Evolutionary conservation across 1,140 invertebrate genomes (phyloP).

Genomic region (Lepidurus apus): DNA sequence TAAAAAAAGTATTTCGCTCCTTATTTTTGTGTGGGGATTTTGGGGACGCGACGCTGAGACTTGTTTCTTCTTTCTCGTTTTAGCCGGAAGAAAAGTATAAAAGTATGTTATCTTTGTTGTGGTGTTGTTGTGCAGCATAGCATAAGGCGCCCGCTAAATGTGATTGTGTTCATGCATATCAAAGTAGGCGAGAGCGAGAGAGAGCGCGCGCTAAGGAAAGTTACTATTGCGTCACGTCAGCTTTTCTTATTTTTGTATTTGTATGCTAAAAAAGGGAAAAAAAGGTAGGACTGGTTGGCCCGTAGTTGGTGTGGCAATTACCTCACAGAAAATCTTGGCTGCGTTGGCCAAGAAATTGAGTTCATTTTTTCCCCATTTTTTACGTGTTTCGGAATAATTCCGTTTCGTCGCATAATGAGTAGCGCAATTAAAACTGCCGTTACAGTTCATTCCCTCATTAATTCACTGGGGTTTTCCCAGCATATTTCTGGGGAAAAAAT

Average conservation of each 20-base stretch:
- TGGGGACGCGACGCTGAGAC: neutral
- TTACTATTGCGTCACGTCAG: neutral
- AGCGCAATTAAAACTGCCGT: too few relatives aligned
- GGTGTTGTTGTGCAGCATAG: neutral
- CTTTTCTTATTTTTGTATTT: neutral
- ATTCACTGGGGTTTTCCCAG: too few relatives aligned
- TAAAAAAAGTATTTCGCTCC: neutral
- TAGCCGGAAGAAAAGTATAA: neutral
- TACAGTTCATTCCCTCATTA: too few relatives aligned
- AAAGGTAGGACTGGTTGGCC: neutral
- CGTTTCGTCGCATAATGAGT: too few relatives aligned
- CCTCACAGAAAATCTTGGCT: neutral
- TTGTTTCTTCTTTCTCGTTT: neutral
- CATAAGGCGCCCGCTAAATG: neutral
- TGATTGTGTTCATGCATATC: slow-evolving; percentile 10
- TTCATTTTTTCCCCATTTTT: neutral
- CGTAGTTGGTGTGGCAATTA: neutral
- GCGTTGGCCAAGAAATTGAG: neutral
- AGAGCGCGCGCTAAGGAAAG: neutral
- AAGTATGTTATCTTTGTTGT: neutral
- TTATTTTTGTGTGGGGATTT: neutral
- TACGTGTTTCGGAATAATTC: too few relatives aligned
- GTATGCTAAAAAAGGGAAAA: neutral
- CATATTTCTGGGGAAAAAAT: too few relatives aligned
- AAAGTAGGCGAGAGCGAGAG: neutral